Evolutionary conservation across 2,113 vertebrate genomes (phyloP), one percentile per base, ranked within the genome.

Genomic region (Apistogramma diplotaenia): DNA sequence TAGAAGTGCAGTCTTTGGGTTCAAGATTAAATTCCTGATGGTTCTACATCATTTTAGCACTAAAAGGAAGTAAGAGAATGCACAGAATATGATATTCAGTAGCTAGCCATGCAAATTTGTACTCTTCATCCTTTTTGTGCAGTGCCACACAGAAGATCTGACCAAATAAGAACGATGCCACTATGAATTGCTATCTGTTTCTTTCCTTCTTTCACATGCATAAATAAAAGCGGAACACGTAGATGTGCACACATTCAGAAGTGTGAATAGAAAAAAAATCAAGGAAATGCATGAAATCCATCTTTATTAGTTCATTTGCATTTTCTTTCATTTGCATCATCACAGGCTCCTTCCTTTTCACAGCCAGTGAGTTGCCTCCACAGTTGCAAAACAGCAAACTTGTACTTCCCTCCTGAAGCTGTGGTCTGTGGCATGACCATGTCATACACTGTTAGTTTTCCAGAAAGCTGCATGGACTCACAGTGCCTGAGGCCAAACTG

Each of bases 401-500:
- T 73, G 57, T 9, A 77, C 53, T 78, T 81, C 18, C 5, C 12
- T 73, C 46, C 78, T 85, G 57, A 87, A 84, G 73, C 31, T 43
- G 13, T 21, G 55, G 62, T 73, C 25, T 57, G 73, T 78, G n/a
- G 65, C 27, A 78, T 57, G 53, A 71, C 61, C 49, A 49, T 85
- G 88, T 85, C 88, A 88, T 79, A 84, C 65, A 81, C 80, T 72
- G 81, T 90, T 90, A 67, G 72, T 82, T 55, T 72, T 84, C 74
- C 79, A 85, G 76, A 85, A 57, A 86, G 74, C 81, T 54, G 78
- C 87, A 89, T 85, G 89, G 62, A 61, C 55, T 74, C 75, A 57
- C 80, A 67, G 37, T 23, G 86, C 92, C 79, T 78, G 73, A 58
- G 70, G 90, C 88, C 81, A 92, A 92, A 70, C 80, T 85, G 89